Base-by-base conservation (phyloP, 2,888 invertebrate genomes). In the Heteromurus nitidus region DNA sequence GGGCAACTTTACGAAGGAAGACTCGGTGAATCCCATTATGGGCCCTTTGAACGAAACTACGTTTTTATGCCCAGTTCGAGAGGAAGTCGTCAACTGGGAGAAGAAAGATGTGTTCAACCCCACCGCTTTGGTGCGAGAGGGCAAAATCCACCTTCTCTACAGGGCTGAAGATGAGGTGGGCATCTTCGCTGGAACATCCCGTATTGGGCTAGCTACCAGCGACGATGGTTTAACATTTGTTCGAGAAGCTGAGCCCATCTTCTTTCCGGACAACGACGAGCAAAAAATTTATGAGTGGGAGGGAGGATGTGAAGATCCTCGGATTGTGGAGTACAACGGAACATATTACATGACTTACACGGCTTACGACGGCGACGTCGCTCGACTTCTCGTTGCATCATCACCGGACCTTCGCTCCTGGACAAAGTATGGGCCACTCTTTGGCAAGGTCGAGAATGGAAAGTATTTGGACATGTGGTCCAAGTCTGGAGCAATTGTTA, bases 31-130 rank as follows among this genome's bases (percentile, higher is more conserved):
- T 67, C 86, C 86, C 3, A 83, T 85, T 22, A 36, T 86, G 5
- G 60, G 47, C 0, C 84, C 86, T 1, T 20, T 74, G 11, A 84
- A 84, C 55, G 69, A 68, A 16, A 85, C 85, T 3, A 20, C 42
- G 3, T 86, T 86, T 47, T 72, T 77, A 36, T 86, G 86, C 42
- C 85, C 86, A 1, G 77, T 86, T 2, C 47, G 83, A 20, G 36
- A 75, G 0, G 73, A 80, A 28, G 18, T 20, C 0, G 67, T 86
- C 0, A 5, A 24, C 2, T 86, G 86, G 86, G 86, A 86, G 62
- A 68, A 55, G 9, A 86, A 86, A 64, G 86, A 86, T 53, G 85
- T 86, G 13, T 86, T 86, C 67, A 86, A 86, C 58, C 86, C 86
- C 0, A 82, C 86, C 0, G 86, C 86, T 2, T 22, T 86, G 2